Evolutionary conservation across 2,888 invertebrate genomes (phyloP).

Genomic region (Micropterix aruncella): DNA sequence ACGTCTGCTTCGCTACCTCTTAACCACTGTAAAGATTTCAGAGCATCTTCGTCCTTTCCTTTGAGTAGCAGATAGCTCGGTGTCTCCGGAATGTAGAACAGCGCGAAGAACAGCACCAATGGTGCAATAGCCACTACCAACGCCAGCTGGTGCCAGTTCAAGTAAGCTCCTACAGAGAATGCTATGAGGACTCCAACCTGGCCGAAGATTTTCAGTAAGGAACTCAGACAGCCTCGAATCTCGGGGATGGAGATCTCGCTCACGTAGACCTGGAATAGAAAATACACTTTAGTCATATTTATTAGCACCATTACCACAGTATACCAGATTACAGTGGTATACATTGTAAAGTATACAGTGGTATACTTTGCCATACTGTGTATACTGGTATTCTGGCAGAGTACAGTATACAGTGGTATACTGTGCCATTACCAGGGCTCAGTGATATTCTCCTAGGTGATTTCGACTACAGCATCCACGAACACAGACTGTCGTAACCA

Average conservation of each 20-base stretch:
- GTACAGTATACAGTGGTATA: no score
- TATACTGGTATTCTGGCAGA: no score
- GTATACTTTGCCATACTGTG: no score
- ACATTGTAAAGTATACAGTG: no score
- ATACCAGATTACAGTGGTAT: no score
- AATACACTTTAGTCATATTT: no score
- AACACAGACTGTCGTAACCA: no score
- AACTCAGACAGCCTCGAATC: constrained; percentile 73
- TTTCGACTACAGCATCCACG: no score
- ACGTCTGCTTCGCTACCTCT: constrained; percentile 66
- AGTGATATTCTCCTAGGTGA: no score
- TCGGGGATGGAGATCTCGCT: constrained; percentile 82
- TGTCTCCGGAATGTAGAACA: constrained; percentile 75
- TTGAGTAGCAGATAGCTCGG: constrained; percentile 68
- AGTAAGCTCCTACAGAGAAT: constrained; percentile 65
- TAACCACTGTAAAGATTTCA: constrained; percentile 63
- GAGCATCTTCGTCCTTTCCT: constrained; percentile 61
- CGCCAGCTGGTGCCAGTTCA: constrained; percentile 75
- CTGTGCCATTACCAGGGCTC: no score
- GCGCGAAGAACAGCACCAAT: constrained; percentile 55
- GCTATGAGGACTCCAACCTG: constrained; percentile 74
- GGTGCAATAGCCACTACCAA: constrained; percentile 65
- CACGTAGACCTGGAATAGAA: constrained; percentile 71
- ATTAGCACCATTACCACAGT: no score
- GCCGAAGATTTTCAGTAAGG: constrained; percentile 70